Evolutionary conservation across 2,888 invertebrate species (phyloP).

Genomic region (Dryocosmus kuriphilus): DNA sequence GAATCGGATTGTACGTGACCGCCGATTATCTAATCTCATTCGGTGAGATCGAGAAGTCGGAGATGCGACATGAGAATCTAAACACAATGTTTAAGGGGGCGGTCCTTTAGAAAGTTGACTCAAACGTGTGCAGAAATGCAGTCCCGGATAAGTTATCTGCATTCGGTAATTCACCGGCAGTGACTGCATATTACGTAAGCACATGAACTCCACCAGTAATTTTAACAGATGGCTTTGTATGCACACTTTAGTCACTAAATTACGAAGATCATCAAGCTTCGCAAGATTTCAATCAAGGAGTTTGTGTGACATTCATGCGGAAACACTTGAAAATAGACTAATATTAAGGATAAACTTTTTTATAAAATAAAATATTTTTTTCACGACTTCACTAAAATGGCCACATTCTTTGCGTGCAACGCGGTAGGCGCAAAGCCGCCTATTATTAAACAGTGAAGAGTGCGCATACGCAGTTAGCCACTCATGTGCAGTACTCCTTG

Average conservation of each 20-base stretch:
- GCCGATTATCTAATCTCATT: conserved; percentile 37
- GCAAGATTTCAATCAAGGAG: background rate
- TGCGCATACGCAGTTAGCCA: too few relatives aligned
- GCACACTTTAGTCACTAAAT: background rate
- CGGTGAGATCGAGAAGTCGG: conserved; percentile 22
- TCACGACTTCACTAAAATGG: too few relatives aligned
- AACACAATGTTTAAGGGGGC: conserved; percentile 61
- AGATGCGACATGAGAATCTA: conserved; percentile 42
- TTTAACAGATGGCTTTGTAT: conserved; percentile 17
- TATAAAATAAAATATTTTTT: too few relatives aligned
- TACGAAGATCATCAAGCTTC: conserved; percentile 20
- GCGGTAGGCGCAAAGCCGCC: too few relatives aligned
- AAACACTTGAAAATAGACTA: background rate
- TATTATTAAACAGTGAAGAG: too few relatives aligned
- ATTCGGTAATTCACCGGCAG: conserved; percentile 58
- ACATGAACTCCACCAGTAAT: conserved; percentile 45
- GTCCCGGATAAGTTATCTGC: conserved; percentile 51
- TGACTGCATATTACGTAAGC: conserved; percentile 23
- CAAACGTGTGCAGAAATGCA: conserved; percentile 56
- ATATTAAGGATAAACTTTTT: background rate
- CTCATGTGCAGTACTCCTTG: too few relatives aligned
- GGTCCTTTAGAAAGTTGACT: conserved; percentile 62
- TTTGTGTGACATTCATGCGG: conserved; percentile 1
- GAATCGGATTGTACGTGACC: conserved; percentile 12
- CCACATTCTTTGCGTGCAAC: too few relatives aligned